phyloP scores from a whole-genome alignment of 2,888 invertebrate species.

The Diachrysia chrysitis region DNA sequence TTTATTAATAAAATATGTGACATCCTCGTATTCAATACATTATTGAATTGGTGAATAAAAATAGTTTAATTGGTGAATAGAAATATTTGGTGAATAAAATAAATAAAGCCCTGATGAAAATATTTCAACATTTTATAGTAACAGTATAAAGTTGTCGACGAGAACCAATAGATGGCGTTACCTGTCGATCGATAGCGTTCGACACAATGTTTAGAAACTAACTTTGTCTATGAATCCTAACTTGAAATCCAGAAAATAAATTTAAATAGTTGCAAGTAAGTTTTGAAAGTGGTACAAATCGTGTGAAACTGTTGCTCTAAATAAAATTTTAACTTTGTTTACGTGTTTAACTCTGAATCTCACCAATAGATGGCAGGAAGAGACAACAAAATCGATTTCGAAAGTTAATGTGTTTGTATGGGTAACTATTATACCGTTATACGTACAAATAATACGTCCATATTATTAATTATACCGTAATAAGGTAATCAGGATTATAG shows the following conservation, averaged over 20 bases:
- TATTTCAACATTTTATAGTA: too few relatives aligned
- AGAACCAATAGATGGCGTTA: constrained; percentile 35
- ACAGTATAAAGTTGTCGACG: not conserved
- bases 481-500: too few relatives aligned
- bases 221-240: not conserved
- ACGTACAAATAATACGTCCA: too few relatives aligned
- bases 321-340: constrained; percentile 41
- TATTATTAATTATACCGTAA: too few relatives aligned
- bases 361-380: constrained; percentile 46
- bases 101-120: too few relatives aligned
- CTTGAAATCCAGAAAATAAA: not conserved
- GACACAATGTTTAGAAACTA: not conserved
- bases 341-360: constrained; percentile 31
- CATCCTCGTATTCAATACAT: too few relatives aligned
- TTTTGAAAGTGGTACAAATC: not conserved
- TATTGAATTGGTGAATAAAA: too few relatives aligned
- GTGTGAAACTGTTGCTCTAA: not conserved
- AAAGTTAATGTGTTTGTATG: too few relatives aligned
- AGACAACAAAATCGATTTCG: constrained; percentile 15
- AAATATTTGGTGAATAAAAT: too few relatives aligned
- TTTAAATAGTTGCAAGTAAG: not conserved
- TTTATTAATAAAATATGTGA: too few relatives aligned
- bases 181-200: constrained; percentile 24
- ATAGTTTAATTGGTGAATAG: too few relatives aligned
- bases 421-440: too few relatives aligned